Evolutionary conservation across 2,888 invertebrate genomes (phyloP).

Genomic region (Andrena bicolor): DNA sequence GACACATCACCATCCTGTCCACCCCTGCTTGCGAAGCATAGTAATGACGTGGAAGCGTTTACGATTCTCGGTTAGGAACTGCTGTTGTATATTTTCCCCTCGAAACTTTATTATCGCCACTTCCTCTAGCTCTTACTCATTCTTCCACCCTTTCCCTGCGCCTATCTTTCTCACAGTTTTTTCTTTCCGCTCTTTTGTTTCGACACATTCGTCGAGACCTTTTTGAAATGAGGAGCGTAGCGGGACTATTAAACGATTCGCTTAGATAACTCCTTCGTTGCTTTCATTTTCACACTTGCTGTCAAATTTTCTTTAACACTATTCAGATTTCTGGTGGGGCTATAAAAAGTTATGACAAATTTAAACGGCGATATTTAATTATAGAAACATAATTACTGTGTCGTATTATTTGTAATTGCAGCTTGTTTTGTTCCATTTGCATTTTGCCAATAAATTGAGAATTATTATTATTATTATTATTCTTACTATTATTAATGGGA

Average conservation of each 20-base stretch:
- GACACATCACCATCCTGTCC: slow-evolving; percentile 7
- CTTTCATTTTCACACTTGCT: not conserved
- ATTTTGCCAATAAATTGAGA: too few species aligned
- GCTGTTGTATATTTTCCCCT: slow-evolving; percentile 30
- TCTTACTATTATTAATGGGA: too few species aligned
- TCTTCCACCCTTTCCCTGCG: slow-evolving; percentile 7
- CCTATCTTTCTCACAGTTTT: not conserved
- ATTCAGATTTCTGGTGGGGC: too few species aligned
- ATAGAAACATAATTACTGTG: too few species aligned
- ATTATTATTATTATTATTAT: too few species aligned
- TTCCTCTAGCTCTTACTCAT: slow-evolving; percentile 34
- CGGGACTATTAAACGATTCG: not conserved
- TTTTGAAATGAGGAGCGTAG: too few species aligned
- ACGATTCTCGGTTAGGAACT: slow-evolving; percentile 38
- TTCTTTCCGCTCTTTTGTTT: not conserved
- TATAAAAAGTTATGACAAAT: too few species aligned
- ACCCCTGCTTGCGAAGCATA: slow-evolving; percentile 45
- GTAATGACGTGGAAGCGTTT: slow-evolving; percentile 56
- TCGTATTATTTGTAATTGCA: too few species aligned
- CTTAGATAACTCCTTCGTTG: not conserved
- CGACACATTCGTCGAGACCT: not conserved
- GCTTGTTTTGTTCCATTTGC: too few species aligned
- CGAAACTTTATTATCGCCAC: slow-evolving; percentile 49
- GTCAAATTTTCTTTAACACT: not conserved
- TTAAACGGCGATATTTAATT: too few species aligned